Conservation (phyloP, 2,797 vertebrate genomes). For the Crax fasciolata region DNA sequence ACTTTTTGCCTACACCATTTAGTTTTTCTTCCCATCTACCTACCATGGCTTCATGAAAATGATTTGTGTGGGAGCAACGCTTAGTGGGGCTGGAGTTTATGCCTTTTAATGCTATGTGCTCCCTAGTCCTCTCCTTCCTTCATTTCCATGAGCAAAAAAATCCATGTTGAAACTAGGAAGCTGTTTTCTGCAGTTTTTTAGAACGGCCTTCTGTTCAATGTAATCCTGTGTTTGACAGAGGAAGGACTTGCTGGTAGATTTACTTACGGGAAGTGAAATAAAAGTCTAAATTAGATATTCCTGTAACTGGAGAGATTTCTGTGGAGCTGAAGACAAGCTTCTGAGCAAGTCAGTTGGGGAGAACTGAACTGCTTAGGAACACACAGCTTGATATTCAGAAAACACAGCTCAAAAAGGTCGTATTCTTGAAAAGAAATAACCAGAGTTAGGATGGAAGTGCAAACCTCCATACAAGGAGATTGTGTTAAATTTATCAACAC, state of each 20-base stretch:
- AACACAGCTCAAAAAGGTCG: neutral
- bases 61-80: neutral
- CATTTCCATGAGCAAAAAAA: constrained; percentile 46
- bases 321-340: neutral
- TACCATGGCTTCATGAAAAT: neutral
- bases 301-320: constrained; percentile 20
- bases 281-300: neutral
- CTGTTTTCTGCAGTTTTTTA: constrained; percentile 29
- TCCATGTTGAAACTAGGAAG: constrained; percentile 40
- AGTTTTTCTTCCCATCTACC: constrained; percentile 14
- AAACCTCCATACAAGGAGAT: constrained; percentile 16
- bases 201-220: constrained; percentile 5
- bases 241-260: constrained; percentile 13
- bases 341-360: neutral
- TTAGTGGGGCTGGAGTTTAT: neutral
- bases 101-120: neutral
- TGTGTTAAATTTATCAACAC: neutral
- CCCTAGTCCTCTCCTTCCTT: neutral
- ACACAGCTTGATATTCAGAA: constrained; percentile 3
- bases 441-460: neutral
- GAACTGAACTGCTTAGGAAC: neutral
- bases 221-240: neutral
- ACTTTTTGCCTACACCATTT: neutral
- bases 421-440: constrained; percentile 34
- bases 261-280: neutral